Conservation (phyloP, 2,888 invertebrate genomes). For the Patella pellucida region DNA sequence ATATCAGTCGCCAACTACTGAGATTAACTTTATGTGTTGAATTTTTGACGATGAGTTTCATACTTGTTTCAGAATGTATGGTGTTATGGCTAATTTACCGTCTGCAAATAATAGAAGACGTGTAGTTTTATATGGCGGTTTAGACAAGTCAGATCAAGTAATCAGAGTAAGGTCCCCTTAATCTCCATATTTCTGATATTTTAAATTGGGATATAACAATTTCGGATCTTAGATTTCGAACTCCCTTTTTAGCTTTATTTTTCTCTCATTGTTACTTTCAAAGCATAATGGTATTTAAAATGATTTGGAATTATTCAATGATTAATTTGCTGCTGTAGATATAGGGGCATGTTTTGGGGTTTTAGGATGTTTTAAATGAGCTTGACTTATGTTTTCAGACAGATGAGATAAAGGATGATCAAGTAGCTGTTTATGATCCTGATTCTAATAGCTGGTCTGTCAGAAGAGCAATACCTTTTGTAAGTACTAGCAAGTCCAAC, state of each 20-base stretch:
- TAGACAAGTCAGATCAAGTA: constrained; percentile 37
- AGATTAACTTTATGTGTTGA: neutral
- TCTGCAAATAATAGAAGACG: constrained; percentile 31
- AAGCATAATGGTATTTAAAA: too few species aligned
- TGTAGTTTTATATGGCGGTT: constrained; percentile 46
- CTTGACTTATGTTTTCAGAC: constrained; percentile 32
- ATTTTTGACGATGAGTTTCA: neutral
- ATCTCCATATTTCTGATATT: neutral
- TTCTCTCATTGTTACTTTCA: too few species aligned
- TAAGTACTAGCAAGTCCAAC: constrained; percentile 11
- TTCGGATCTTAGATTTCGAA: too few species aligned
- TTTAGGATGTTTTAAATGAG: neutral
- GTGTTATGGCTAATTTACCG: constrained; percentile 44
- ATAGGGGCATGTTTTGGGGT: too few species aligned
- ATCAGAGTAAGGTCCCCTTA: constrained; percentile 31
- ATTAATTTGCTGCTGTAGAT: too few species aligned
- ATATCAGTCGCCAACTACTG: neutral
- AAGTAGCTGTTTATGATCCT: constrained; percentile 40
- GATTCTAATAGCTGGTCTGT: constrained; percentile 35
- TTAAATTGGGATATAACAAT: too few species aligned
- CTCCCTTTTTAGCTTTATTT: too few species aligned
- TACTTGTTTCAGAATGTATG: constrained; percentile 32
- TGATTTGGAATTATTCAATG: too few species aligned
- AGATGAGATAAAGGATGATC: constrained; percentile 26
- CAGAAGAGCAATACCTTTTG: constrained; percentile 23